Percentiles rank a stretch among this genome's conserved stretches.
These are phyloP conservation scores for Chamaetylas fuelleborni DNA, from an alignment of 2,113 vertebrate species.

Conservation along the genomic window DNA sequence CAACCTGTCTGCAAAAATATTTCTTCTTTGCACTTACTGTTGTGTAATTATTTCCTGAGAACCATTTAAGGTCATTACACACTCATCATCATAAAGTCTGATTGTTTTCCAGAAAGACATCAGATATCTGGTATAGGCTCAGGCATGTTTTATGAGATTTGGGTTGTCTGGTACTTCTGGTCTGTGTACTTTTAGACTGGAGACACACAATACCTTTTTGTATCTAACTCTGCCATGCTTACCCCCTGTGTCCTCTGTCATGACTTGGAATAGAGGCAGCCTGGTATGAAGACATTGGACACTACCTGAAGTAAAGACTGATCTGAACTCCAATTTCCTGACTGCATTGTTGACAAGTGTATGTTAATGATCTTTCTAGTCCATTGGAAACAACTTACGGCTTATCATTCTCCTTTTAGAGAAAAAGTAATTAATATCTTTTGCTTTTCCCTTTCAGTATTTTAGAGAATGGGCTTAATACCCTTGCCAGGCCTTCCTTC, in stretches of 20 bases:
- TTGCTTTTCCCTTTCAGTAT: not conserved
- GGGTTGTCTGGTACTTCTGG: not conserved
- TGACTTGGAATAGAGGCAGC: not conserved
- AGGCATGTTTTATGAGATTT: not conserved
- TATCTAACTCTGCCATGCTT: not conserved
- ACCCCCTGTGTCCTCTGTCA: rapidly evolving
- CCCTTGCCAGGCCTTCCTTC: not conserved
- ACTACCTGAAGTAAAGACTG: not conserved
- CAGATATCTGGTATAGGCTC: not conserved
- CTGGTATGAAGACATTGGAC: not conserved
- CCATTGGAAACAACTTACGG: not conserved
- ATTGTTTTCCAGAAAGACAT: not conserved
- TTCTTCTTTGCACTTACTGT: not conserved
- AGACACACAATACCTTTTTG: not conserved
- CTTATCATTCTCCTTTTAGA: not conserved
- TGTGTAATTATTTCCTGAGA: not conserved
- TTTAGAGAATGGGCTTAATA: not conserved
- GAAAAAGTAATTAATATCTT: not conserved
- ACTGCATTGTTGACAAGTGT: not conserved
- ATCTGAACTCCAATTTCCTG: not conserved
- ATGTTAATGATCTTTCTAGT: not conserved
- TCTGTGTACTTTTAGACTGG: not conserved
- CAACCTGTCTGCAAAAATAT: not conserved
- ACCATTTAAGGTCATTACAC: rapidly evolving
- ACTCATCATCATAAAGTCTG: not conserved